Conservation (phyloP, 2,113 vertebrate species). For the Alouatta palliata region DNA sequence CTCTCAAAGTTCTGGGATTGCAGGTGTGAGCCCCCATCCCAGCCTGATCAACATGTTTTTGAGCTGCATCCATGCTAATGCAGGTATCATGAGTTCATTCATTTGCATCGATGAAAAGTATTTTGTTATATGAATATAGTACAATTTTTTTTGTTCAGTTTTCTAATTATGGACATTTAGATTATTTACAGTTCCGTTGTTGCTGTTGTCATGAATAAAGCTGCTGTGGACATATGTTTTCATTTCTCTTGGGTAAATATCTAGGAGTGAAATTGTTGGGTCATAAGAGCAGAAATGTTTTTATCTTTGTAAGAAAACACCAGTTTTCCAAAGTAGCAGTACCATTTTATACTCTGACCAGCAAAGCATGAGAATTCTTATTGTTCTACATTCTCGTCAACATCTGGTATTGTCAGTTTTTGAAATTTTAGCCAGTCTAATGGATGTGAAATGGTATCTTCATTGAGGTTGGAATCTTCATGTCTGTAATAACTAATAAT, state of each 20-base stretch:
- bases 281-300: background rate
- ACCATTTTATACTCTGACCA: accelerated
- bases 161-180: background rate
- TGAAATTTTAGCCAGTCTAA: background rate
- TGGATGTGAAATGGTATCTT: background rate
- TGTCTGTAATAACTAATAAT: background rate
- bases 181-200: background rate
- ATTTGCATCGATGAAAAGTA: background rate
- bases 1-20: no score
- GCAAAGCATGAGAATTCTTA: accelerated
- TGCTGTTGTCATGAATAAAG: background rate
- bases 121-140: background rate
- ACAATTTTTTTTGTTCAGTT: background rate
- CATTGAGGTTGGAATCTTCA: background rate
- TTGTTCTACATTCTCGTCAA: accelerated
- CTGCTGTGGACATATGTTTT: background rate
- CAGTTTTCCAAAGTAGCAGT: accelerated
- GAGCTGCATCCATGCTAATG: accelerated
- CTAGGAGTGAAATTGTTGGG: background rate
- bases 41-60: background rate
- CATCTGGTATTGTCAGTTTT: background rate
- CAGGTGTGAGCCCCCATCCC: no score
- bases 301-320: background rate
- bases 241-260: background rate
- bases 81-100: no score